Evolutionary conservation across 2,797 vertebrate species (phyloP), one percentile per base, ranked within the genome.

Genomic region (Bucorvus abyssinicus): DNA sequence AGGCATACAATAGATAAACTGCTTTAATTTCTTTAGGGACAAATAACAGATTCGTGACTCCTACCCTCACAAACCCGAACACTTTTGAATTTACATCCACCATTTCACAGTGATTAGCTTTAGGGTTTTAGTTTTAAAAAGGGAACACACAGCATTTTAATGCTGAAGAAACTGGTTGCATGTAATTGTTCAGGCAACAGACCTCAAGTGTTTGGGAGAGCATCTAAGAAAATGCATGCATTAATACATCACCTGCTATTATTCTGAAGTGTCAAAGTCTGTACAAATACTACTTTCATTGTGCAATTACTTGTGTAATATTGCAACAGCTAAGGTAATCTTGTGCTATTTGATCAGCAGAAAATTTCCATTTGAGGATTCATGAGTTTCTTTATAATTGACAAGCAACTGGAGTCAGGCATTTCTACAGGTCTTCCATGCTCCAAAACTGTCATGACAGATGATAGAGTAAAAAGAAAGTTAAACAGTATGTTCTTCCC

Each of bases 261-360:
- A 91, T 89, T 87, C 49, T 75, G 42, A 93, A 93, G 34, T 75
- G 27, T 71, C 50, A 26, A 94, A 89, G 68, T 80, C 86, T 87
- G 47, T 74, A 90, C 49, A 89, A 90, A 90, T 83, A 94, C 93
- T 79, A 55, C 77, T 84, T 88, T 56, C 36, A 89, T 92, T 94
- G 81, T 87, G 95, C 93, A 97, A 95, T 77, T 93, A 92, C 52
- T 92, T 95, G 45, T 92, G 90, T 90, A 95, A 94, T 87, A 92
- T 32, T 79, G 84, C 86, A 89, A 76, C 15, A 90, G 60, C 53
- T 84, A 94, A 83, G 34, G 70, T 67, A 79, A 90, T 87, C 71
- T 82, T 19, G 1, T 57, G 6, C 42, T 89, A 50, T 92, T 93
- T 94, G 87, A 49, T 70, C 78, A 87, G 45, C 5, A 90, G 49